A percentile compares a stretch with the other conserved stretches of the same genome.
phyloP scores from a whole-genome alignment of 2,113 vertebrate species.

The Psophia crepitans region DNA sequence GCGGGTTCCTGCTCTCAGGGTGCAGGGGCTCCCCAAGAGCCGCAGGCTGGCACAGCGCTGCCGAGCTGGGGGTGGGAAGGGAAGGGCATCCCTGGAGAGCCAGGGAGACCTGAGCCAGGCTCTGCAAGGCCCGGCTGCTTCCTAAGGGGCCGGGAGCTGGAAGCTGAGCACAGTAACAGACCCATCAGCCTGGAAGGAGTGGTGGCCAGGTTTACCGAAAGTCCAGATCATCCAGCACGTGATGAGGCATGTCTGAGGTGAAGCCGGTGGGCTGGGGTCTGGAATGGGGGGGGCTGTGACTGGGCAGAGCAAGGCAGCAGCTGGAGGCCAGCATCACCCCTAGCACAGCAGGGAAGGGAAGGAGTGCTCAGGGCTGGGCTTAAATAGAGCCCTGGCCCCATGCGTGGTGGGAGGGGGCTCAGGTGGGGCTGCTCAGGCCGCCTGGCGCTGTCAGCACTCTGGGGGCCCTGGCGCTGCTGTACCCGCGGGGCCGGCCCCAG shows the following conservation, averaged over 20 bases:
- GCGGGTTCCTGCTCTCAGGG: not conserved
- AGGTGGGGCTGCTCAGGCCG: not conserved
- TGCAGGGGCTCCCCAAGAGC: accelerated
- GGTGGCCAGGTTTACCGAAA: not conserved
- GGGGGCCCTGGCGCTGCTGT: not conserved
- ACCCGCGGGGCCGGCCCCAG: too few species aligned
- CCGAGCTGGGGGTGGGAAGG: not conserved
- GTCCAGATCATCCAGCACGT: accelerated
- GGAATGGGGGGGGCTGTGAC: accelerated
- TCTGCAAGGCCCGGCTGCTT: not conserved
- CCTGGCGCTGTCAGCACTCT: not conserved
- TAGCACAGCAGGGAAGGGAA: not conserved
- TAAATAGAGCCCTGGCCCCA: not conserved
- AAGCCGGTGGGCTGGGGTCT: accelerated
- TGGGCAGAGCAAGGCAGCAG: not conserved
- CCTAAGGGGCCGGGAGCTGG: not conserved
- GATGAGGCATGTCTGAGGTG: not conserved
- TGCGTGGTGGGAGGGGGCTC: too few species aligned
- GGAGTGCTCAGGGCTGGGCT: not conserved
- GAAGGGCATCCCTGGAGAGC: not conserved
- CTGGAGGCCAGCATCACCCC: not conserved
- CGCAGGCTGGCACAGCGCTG: not conserved
- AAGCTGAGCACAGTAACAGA: not conserved
- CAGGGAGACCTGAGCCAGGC: accelerated
- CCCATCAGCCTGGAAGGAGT: not conserved